Evolutionary conservation across 1,140 invertebrate species (phyloP).

Genomic region (Bombyx mandarina): DNA sequence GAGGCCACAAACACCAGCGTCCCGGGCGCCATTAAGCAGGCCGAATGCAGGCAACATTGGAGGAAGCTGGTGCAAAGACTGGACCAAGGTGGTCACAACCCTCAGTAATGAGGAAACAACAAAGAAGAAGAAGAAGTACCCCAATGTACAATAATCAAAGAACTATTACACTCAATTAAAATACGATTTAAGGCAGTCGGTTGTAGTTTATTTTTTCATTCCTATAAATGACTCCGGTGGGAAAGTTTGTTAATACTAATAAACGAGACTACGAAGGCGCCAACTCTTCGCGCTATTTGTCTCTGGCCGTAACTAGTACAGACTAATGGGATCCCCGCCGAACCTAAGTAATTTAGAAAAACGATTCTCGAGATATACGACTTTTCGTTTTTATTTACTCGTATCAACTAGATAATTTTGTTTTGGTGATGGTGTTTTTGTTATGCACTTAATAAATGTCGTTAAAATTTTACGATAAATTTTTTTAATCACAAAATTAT

Average conservation of each 20-base stretch:
- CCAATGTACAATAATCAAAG: neutral
- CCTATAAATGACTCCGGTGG: conserved; percentile 31
- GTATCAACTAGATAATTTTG: neutral
- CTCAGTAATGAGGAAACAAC: no score
- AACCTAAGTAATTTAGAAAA: conserved; percentile 34
- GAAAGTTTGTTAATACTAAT: conserved; percentile 36
- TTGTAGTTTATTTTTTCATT: conserved; percentile 26
- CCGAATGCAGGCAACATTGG: no score
- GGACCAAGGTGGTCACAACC: no score
- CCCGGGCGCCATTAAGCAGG: no score
- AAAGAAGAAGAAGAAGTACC: no score
- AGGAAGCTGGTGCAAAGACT: no score
- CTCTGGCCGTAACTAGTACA: conserved; percentile 24
- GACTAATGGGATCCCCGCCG: conserved; percentile 26
- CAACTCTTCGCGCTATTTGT: conserved; percentile 34
- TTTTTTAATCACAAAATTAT: no score
- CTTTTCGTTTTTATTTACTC: conserved; percentile 18
- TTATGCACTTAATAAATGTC: no score
- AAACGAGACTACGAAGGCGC: conserved; percentile 25
- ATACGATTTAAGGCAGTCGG: conserved; percentile 10
- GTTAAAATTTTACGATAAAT: no score
- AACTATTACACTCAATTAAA: conserved; percentile 19
- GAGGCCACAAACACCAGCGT: no score
- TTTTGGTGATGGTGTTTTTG: no score
- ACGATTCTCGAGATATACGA: conserved; percentile 24